These are phyloP conservation scores for Netelia fuscicornis DNA, from an alignment of 2,888 invertebrate species.

Conservation along the genomic window DNA sequence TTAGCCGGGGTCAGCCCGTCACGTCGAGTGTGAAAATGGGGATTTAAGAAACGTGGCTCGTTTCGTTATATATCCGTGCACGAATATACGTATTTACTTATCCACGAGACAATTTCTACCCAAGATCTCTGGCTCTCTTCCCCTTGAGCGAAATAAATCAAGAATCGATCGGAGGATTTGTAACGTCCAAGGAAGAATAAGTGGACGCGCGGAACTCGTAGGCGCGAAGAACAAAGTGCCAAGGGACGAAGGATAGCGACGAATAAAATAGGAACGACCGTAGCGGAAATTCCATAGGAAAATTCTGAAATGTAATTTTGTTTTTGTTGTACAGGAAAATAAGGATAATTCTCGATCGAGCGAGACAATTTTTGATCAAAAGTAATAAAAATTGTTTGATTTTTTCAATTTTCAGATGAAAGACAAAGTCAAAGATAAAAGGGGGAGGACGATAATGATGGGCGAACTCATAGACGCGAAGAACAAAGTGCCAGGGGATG, in stretches of 20 bases:
- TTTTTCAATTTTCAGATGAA: too few species aligned
- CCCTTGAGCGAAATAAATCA: slow-evolving; percentile 70
- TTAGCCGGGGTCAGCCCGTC: slow-evolving; percentile 77
- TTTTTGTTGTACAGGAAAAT: neutral
- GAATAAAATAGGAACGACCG: neutral
- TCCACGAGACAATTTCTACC: slow-evolving; percentile 37
- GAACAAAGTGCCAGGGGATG: slow-evolving; percentile 9
- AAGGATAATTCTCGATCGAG: too few species aligned
- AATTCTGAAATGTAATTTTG: neutral
- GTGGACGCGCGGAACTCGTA: slow-evolving; percentile 2
- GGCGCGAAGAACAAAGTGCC: slow-evolving; percentile 1
- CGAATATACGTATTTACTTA: slow-evolving; percentile 26
- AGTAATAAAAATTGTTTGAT: too few species aligned
- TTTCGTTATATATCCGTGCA: slow-evolving; percentile 9
- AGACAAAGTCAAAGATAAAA: too few species aligned
- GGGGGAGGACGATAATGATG: too few species aligned
- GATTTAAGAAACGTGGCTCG: slow-evolving; percentile 71
- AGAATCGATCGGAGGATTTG: slow-evolving; percentile 79
- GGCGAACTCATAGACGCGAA: neutral
- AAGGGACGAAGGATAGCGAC: slow-evolving; percentile 1
- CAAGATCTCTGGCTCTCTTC: neutral
- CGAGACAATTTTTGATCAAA: too few species aligned
- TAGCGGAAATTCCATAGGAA: slow-evolving; percentile 24
- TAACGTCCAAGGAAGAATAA: slow-evolving; percentile 17
- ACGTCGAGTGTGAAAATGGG: slow-evolving; percentile 83